Conservation (phyloP, 2,797 vertebrate species). For the Falco rusticolus region DNA sequence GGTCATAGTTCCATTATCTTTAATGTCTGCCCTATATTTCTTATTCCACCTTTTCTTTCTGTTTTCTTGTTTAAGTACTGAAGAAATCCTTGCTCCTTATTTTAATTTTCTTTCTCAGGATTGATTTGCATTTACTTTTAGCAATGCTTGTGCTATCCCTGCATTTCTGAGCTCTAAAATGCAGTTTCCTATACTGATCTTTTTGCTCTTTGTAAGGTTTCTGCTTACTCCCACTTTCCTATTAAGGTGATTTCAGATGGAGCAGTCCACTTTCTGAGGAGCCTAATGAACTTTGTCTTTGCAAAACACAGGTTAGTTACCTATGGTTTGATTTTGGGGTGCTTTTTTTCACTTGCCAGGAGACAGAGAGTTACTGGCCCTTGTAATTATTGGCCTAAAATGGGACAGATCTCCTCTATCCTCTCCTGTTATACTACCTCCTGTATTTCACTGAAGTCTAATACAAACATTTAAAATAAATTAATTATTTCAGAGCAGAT, state of each 20-base stretch:
- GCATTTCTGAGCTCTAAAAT: background rate
- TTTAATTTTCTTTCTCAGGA: background rate
- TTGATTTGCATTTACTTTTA: slow-evolving; percentile 12
- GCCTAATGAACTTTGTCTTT: background rate
- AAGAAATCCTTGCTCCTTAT: background rate
- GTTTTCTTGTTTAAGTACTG: background rate
- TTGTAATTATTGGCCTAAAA: background rate
- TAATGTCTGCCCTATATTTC: background rate
- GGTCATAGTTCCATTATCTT: background rate
- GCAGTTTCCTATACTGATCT: background rate
- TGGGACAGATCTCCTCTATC: background rate
- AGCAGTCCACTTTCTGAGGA: background rate
- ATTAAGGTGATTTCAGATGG: background rate
- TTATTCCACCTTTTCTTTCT: background rate
- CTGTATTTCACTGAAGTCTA: background rate
- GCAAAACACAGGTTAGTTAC: background rate
- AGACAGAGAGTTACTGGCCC: background rate
- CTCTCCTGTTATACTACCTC: background rate
- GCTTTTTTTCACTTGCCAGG: background rate
- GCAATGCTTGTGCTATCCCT: background rate
- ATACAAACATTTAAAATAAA: background rate
- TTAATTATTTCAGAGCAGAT: background rate
- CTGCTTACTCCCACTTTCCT: background rate
- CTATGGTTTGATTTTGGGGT: rapidly evolving
- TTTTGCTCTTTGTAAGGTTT: background rate